These are phyloP conservation scores for Dryadula phaetusa DNA, from an alignment of 2,888 invertebrate species.

Conservation along the genomic window DNA sequence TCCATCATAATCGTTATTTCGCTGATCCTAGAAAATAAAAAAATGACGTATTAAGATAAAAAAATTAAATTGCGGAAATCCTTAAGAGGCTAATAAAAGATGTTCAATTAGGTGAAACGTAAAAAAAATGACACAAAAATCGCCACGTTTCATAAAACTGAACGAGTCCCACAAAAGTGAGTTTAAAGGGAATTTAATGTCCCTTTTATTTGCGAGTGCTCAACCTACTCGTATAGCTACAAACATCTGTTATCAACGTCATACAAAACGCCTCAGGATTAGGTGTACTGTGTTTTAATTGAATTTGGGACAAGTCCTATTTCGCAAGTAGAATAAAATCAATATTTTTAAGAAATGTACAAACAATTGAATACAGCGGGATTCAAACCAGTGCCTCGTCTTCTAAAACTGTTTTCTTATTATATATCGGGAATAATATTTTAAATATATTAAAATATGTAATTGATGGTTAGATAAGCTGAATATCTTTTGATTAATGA, in stretches of 20 bases:
- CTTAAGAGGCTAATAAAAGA: neutral
- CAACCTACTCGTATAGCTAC: constrained; percentile 28
- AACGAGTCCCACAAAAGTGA: constrained; percentile 19
- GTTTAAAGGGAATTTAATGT: constrained; percentile 41
- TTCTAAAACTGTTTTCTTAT: too few species aligned
- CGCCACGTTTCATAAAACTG: constrained; percentile 11
- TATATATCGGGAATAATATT: too few species aligned
- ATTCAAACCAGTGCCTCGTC: too few species aligned
- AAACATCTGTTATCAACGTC: constrained; percentile 46
- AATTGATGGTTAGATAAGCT: neutral
- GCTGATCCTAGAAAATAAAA: neutral
- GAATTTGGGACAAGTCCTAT: constrained; percentile 9
- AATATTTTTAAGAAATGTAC: too few species aligned
- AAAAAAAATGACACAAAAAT: neutral
- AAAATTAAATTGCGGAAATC: neutral
- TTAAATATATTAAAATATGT: too few species aligned
- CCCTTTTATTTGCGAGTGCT: constrained; percentile 38
- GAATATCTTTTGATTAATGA: too few species aligned
- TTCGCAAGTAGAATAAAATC: neutral
- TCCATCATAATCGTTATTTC: neutral
- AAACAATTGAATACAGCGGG: too few species aligned
- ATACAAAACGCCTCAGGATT: constrained; percentile 40
- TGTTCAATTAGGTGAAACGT: neutral
- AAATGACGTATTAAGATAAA: neutral
- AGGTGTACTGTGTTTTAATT: constrained; percentile 8